Evolutionary conservation across 2,797 vertebrate species (phyloP), one percentile per base, ranked within the genome.

Genomic region (Botia kubotai): DNA sequence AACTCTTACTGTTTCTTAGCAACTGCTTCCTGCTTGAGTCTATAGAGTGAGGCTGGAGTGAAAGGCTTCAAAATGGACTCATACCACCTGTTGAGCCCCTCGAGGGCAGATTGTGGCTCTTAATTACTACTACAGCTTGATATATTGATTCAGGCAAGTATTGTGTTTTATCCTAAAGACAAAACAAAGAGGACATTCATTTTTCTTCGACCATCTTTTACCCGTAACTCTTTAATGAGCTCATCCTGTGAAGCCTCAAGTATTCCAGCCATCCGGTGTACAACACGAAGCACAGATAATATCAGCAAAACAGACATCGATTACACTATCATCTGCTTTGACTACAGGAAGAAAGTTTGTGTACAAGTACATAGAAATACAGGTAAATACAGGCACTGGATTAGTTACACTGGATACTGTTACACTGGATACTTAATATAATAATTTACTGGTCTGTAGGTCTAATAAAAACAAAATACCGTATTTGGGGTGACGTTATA

Each of bases 21-120:
- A 95, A 94, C 93, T 92, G 87, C 87, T 90, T 88, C 89, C 83
- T 86, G 74, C 29, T 86, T 60, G 55, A 88, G 91, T 91, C 86
- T 85, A 86, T 86, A 82, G 33, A 85, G 78, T 88, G 70, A 66
- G 33, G 21, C 70, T 39, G 12, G 16, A 88, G 46, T 65, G 17
- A 85, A 71, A 74, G 75, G 82, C 84, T 88, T 83, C 75, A 67
- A 89, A 86, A 81, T 80, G 53, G 85, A 72, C 29, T 88, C 83
- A 85, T 83, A 85, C 81, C 82, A 70, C 84, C 86, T 79, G 82
- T 81, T 86, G 76, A 86, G 58, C 88, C 66, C 72, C 79, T 88
- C 10, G 85, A 87, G 83, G 72, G 75, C 79, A 63, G 23, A 83
- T 82, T 82, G 69, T 33, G 46, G 50, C 48, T 77, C 75, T 82